phyloP scores from a whole-genome alignment of 1,140 invertebrate genomes.

The Lepidurus packardi region DNA sequence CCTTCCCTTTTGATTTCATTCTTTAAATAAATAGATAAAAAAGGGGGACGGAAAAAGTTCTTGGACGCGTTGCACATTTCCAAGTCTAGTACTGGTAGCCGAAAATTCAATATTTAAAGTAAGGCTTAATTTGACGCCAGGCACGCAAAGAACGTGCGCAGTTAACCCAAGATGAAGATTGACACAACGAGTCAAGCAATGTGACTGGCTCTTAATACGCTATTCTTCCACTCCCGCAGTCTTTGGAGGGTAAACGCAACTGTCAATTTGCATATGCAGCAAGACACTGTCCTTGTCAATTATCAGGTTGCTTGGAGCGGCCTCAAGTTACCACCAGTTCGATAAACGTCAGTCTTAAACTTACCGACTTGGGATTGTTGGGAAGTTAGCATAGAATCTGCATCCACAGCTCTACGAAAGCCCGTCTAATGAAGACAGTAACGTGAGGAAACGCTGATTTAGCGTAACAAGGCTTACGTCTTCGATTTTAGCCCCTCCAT shows the following conservation, averaged over 20 bases:
- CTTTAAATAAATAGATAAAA: no score
- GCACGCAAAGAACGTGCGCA: background rate
- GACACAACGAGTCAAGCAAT: conserved; percentile 6
- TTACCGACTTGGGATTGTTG: background rate
- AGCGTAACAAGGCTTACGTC: background rate
- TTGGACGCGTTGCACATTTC: background rate
- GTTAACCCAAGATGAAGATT: background rate
- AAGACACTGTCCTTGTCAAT: background rate
- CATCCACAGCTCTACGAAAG: background rate
- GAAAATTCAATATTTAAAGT: conserved; percentile 14
- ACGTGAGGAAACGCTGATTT: background rate
- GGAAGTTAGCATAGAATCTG: background rate
- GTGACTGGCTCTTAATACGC: conserved; percentile 9
- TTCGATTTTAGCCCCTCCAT: background rate
- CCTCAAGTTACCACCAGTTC: conserved; percentile 12
- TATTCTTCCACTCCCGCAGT: background rate
- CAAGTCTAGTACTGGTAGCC: background rate
- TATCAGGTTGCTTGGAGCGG: background rate
- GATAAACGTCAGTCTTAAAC: conserved; percentile 8
- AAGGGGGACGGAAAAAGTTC: no score
- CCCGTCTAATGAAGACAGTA: background rate
- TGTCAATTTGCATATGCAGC: conserved; percentile 12
- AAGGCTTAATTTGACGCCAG: background rate
- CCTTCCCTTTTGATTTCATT: no score
- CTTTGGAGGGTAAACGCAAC: no score